These are phyloP conservation scores for Mustela nigripes DNA, from an alignment of 2,113 vertebrate species.

Conservation along the genomic window DNA sequence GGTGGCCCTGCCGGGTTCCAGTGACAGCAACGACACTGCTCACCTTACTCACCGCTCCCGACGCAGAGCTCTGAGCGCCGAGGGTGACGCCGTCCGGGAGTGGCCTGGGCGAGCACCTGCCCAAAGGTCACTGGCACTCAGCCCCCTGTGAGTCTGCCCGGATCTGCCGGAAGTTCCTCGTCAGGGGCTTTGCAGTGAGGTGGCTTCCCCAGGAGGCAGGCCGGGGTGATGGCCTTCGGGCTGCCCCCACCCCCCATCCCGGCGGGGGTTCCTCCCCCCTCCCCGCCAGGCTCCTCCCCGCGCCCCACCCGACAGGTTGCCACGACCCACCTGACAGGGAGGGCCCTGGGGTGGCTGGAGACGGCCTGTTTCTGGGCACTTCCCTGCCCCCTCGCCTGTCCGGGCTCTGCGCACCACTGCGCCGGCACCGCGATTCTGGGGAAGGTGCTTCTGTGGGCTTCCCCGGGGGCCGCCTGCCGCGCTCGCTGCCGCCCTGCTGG, in stretches of 20 bases:
- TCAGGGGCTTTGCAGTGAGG: neutral
- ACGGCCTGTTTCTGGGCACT: rapidly evolving
- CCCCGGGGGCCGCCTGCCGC: no score
- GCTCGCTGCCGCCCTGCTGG: rapidly evolving
- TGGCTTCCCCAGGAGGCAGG: no score
- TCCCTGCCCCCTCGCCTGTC: rapidly evolving
- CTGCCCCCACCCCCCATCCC: no score
- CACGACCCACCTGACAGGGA: neutral
- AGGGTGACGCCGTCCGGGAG: neutral
- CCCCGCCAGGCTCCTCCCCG: neutral
- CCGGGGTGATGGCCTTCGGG: neutral
- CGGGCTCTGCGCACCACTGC: rapidly evolving
- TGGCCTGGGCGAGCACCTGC: neutral
- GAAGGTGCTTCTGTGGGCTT: neutral
- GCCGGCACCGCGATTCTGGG: no score
- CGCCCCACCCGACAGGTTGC: neutral
- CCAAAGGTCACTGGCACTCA: neutral
- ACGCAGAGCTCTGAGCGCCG: neutral
- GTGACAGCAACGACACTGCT: neutral
- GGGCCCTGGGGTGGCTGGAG: neutral
- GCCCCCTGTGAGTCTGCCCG: neutral
- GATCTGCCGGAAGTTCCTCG: rapidly evolving
- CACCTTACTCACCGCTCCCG: neutral
- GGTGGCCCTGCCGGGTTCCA: rapidly evolving
- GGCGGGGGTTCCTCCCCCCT: neutral